phyloP scores from a whole-genome alignment of 2,797 vertebrate genomes.

The Xyrichtys novacula region DNA sequence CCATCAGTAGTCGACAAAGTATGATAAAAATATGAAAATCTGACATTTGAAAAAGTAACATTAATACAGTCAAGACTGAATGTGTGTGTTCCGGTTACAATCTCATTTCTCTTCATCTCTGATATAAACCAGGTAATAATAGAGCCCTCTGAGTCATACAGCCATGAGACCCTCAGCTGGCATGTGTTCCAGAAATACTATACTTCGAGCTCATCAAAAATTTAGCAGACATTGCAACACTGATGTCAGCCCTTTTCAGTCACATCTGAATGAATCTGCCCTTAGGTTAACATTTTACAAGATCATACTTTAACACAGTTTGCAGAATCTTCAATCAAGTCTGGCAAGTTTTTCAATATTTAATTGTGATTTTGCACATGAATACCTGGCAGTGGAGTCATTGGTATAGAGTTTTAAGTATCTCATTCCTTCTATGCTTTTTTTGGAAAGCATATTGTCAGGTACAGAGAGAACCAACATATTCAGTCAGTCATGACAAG shows the following conservation, averaged over 20 bases:
- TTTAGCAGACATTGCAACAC: constrained; percentile 44
- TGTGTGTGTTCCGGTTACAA: background rate
- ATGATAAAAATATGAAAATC: too few relatives aligned
- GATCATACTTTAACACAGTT: background rate
- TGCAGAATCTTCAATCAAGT: background rate
- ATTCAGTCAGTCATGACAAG: background rate
- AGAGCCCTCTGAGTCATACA: constrained; percentile 18
- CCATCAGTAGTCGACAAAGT: too few relatives aligned
- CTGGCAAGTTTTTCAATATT: background rate
- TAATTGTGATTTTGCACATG: constrained; percentile 6
- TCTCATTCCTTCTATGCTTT: background rate
- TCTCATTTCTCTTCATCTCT: background rate
- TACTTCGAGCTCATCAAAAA: constrained; percentile 58
- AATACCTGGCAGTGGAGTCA: background rate
- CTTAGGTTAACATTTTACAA: background rate
- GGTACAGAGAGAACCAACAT: background rate
- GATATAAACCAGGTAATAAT: constrained; percentile 6
- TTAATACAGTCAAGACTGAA: too few relatives aligned
- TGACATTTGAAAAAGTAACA: too few relatives aligned
- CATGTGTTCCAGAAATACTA: constrained; percentile 43
- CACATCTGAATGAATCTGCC: constrained; percentile 4
- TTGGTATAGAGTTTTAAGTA: background rate
- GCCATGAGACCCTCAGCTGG: background rate
- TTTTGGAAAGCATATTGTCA: background rate
- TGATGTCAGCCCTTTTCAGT: constrained; percentile 30